These are phyloP conservation scores for Sarcophaga bullata DNA, from an alignment of 1,140 invertebrate genomes.

Conservation along the genomic window DNA sequence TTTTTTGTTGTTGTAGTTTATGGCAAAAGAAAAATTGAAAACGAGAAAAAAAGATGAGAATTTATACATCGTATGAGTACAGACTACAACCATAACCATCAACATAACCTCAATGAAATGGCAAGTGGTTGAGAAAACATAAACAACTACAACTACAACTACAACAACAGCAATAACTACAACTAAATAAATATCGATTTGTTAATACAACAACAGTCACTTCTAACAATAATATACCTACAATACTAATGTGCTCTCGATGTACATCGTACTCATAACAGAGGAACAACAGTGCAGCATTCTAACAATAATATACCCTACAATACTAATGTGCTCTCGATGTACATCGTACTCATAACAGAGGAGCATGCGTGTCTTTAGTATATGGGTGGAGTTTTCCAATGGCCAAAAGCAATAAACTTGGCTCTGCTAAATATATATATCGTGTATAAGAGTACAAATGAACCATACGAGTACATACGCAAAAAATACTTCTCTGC, in stretches of 20 bases:
- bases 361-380: constrained; percentile 29
- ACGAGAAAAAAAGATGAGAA: neutral
- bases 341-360: neutral
- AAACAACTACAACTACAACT: neutral
- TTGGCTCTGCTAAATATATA: neutral
- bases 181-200: constrained; percentile 3
- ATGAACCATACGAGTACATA: neutral
- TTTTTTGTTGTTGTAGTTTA: neutral
- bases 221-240: no score
- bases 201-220: neutral
- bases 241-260: no score
- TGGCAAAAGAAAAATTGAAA: no score
- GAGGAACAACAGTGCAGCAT: neutral
- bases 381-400: constrained; percentile 38
- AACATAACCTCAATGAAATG: constrained; percentile 18
- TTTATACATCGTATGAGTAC: neutral
- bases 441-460: neutral
- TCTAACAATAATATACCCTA: no score
- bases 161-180: neutral
- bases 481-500: neutral
- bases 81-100: constrained; percentile 7
- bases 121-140: neutral
- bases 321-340: no score
- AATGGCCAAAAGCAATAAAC: constrained; percentile 27
- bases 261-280: neutral